Conservation (phyloP, 1,140 invertebrate species). For the Aphis gossypii region DNA sequence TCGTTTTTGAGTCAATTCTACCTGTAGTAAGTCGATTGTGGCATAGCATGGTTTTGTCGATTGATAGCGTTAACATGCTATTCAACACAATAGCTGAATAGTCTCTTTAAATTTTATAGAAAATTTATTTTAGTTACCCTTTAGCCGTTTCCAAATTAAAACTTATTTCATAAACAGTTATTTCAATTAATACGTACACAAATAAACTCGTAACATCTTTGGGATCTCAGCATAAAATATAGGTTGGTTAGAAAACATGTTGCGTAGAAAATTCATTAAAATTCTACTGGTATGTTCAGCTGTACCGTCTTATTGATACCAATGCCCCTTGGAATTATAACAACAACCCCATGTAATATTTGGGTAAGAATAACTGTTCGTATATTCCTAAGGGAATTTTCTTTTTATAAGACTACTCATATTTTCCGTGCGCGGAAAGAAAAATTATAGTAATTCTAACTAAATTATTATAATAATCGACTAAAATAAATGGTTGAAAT, state of each 20-base stretch:
- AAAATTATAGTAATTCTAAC: neutral
- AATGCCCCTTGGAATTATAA: neutral
- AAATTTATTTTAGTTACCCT: neutral
- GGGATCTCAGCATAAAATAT: neutral
- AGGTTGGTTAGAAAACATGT: constrained; percentile 25
- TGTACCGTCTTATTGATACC: neutral
- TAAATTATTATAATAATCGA: neutral
- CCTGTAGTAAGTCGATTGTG: neutral
- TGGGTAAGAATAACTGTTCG: neutral
- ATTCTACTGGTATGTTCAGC: neutral
- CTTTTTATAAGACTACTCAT: neutral
- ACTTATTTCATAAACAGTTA: neutral
- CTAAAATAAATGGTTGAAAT: neutral
- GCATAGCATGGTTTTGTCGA: neutral
- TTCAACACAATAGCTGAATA: neutral
- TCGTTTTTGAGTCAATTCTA: neutral
- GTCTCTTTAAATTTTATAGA: neutral
- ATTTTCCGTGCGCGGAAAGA: neutral
- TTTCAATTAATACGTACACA: constrained; percentile 17
- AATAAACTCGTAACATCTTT: neutral
- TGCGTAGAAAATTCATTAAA: constrained; percentile 38
- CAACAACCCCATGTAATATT: neutral
- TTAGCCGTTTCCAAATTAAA: neutral
- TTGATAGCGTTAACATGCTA: neutral
- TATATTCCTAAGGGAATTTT: neutral